phyloP scores from a whole-genome alignment of 2,797 vertebrate genomes.

The Pteronotus mesoamericanus region DNA sequence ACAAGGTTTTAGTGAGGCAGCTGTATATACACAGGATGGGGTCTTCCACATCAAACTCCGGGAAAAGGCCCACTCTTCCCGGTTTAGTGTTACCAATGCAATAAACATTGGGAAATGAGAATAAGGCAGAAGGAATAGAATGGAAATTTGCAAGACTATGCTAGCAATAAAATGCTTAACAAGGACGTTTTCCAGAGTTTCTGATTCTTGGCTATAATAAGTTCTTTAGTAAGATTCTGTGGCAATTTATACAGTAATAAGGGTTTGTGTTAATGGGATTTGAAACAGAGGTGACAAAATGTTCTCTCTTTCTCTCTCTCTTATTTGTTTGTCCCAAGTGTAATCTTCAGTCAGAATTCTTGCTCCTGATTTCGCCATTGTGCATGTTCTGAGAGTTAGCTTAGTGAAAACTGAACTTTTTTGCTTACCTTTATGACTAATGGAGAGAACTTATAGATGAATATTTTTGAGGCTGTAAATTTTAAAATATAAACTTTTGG shows the following conservation, averaged over 20 bases:
- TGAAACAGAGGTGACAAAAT: constrained; percentile 14
- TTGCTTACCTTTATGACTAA: background rate
- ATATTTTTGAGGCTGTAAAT: background rate
- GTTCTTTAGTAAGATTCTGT: constrained; percentile 37
- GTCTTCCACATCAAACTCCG: background rate
- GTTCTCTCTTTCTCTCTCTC: background rate
- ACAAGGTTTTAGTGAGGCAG: background rate
- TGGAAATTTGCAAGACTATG: constrained; percentile 40
- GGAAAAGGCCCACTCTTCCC: background rate
- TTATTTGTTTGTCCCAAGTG: background rate
- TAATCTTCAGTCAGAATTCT: constrained; percentile 42
- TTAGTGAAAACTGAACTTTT: background rate
- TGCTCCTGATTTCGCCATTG: background rate
- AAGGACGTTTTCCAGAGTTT: constrained; percentile 14
- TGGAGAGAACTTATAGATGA: background rate
- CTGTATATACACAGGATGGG: background rate
- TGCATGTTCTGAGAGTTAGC: background rate
- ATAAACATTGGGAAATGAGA: background rate
- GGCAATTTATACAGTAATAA: constrained; percentile 38
- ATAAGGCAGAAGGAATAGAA: background rate
- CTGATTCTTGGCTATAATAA: constrained; percentile 12
- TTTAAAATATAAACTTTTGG: background rate
- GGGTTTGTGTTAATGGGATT: background rate
- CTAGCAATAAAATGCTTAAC: constrained; percentile 33
- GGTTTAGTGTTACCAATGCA: background rate